phyloP scores from a whole-genome alignment of 2,888 invertebrate species.

The Bruchidius siliquastri region DNA sequence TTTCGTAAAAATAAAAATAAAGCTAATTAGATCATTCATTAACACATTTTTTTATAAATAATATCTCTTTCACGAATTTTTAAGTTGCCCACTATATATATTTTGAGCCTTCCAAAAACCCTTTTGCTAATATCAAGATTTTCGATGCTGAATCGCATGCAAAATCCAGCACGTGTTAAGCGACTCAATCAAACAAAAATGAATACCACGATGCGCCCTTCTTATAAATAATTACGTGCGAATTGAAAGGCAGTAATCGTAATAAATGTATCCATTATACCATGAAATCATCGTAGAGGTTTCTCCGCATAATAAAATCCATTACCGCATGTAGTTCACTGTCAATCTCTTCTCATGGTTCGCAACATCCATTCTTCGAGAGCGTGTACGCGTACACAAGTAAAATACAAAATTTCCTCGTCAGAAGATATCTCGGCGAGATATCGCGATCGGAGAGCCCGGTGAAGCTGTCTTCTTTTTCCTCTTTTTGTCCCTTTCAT shows the following conservation, averaged over 20 bases:
- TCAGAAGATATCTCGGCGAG: background rate
- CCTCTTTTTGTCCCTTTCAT: constrained; percentile 2
- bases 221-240: background rate
- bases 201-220: background rate
- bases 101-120: too few species aligned
- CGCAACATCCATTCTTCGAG: background rate
- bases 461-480: background rate
- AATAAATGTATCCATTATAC: background rate
- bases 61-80: too few species aligned
- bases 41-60: too few species aligned
- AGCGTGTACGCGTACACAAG: background rate
- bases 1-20: too few species aligned
- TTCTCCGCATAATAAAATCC: background rate
- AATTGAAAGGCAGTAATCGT: background rate
- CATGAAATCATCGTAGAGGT: background rate
- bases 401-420: background rate
- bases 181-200: background rate
- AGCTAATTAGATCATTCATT: too few species aligned
- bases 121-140: too few species aligned
- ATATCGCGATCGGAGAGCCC: background rate
- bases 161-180: too few species aligned
- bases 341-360: background rate
- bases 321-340: background rate
- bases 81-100: too few species aligned
- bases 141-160: too few species aligned